phyloP scores from a whole-genome alignment of 2,113 vertebrate genomes.

The Carassius carassius region DNA sequence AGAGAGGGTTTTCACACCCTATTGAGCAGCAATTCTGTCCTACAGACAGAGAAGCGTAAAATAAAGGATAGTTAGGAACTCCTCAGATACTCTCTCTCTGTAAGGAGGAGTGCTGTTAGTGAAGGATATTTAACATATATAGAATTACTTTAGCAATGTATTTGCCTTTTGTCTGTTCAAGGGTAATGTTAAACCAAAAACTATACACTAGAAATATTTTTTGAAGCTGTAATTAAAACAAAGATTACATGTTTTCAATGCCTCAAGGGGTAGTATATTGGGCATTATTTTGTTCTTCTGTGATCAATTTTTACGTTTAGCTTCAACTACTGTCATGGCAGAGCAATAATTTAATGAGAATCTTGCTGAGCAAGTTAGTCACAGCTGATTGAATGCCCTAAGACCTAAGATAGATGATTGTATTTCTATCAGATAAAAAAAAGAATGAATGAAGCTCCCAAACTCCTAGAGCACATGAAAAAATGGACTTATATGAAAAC shows the following conservation, averaged over 20 bases:
- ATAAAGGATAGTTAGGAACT: not conserved
- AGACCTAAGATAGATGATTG: too few species aligned
- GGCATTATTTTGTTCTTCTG: not conserved
- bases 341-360: not conserved
- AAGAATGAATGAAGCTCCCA: too few species aligned
- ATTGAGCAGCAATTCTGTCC: not conserved
- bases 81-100: not conserved
- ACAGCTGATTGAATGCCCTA: not conserved
- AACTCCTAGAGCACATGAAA: not conserved
- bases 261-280: not conserved
- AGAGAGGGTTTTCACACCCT: constrained; percentile 41
- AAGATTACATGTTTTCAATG: not conserved
- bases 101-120: not conserved
- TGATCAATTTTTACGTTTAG: not conserved
- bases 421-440: too few species aligned
- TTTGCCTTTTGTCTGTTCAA: too few species aligned
- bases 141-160: too few species aligned
- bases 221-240: too few species aligned
- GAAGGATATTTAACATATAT: not conserved
- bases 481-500: not conserved
- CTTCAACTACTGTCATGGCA: not conserved
- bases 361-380: not conserved
- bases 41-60: not conserved
- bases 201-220: not conserved
- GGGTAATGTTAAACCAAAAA: not conserved